Evolutionary conservation across 2,113 vertebrate genomes (phyloP), one percentile per base, ranked within the genome.

Genomic region (Oxyura jamaicensis): DNA sequence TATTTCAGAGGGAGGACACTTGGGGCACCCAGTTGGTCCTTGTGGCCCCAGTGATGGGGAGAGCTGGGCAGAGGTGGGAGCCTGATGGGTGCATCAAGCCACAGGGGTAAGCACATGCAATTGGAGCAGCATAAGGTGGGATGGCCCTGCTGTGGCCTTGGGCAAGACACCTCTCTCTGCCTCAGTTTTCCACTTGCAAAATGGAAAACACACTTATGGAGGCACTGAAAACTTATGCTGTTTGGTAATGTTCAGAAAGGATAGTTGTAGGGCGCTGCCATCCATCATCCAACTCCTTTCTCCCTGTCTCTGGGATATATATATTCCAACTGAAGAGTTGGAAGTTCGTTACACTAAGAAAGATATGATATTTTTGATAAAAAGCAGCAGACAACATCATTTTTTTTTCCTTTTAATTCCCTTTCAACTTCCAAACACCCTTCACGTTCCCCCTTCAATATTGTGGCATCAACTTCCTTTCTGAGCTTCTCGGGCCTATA

Each of bases 41-140:
- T 50, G n/a, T 18, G 58, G 63, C 19, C 22, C 23, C 17, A 5
- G 22, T 15, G 13, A 14, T 7, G 4, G 42, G 42, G 42, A 44
- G 42, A 44, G 42, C 42, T 44, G 15, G 22, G 63, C 6, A 4
- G 8, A 68, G 80, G 48, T 68, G 63, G 60, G 53, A 44, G 14
- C 33, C 20, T 67, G 13, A 21, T 3, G 2, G 9, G 22, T 5
- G 23, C 12, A 13, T 5, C 41, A 11, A n/a, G 31, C 20, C 0
- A 0, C 4, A 10, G 16, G 19, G 23, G 4, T 18, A 9, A 28
- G 36, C 1, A 0, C 31, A 23, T 68, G 26, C 4, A 23, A 15
- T 0, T 50, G 29, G 33, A 78, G 46, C 14, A 23, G 52, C 2
- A 8, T 48, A 11, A 42, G 28, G 39, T 41, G 3, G 13, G 16